These are phyloP conservation scores for Apis cerana DNA, from an alignment of 1,140 invertebrate genomes.

Conservation along the genomic window DNA sequence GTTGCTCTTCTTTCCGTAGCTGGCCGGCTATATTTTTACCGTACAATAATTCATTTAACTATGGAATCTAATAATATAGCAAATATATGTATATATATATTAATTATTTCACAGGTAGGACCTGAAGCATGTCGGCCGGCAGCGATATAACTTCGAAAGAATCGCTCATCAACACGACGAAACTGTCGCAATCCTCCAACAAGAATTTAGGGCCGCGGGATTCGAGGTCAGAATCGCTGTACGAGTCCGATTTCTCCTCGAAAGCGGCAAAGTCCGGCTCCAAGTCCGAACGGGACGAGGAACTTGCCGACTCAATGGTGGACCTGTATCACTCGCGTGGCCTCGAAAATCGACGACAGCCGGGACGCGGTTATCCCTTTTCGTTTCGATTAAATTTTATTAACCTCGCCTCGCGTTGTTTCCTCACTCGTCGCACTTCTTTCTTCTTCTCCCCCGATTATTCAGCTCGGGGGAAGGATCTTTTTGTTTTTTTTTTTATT, in stretches of 20 bases:
- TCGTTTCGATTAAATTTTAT: too few species aligned
- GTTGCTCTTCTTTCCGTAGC: conserved; percentile 93
- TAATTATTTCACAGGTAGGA: conserved; percentile 67
- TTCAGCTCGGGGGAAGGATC: too few species aligned
- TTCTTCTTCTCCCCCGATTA: not conserved
- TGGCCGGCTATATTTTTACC: conserved; percentile 83
- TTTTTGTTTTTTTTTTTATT: too few species aligned
- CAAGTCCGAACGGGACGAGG: conserved; percentile 77
- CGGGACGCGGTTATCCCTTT: not conserved
- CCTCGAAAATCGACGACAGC: not conserved
- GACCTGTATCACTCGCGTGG: conserved; percentile 47
- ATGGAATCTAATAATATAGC: too few species aligned
- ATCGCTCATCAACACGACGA: conserved; percentile 81
- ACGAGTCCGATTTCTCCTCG: conserved; percentile 59
- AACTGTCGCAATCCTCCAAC: conserved; percentile 72
- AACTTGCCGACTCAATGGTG: conserved; percentile 81
- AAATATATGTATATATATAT: too few species aligned
- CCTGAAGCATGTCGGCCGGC: conserved; percentile 81
- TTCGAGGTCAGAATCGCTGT: conserved; percentile 72
- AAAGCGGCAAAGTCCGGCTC: conserved; percentile 68
- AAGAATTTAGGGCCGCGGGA: conserved; percentile 55
- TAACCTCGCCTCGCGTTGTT: too few species aligned
- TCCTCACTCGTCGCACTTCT: too few species aligned
- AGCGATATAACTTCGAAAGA: conserved; percentile 80
- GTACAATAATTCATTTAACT: too few species aligned